Evolutionary conservation across 2,113 vertebrate species (phyloP).

Genomic region (Antennarius striatus): DNA sequence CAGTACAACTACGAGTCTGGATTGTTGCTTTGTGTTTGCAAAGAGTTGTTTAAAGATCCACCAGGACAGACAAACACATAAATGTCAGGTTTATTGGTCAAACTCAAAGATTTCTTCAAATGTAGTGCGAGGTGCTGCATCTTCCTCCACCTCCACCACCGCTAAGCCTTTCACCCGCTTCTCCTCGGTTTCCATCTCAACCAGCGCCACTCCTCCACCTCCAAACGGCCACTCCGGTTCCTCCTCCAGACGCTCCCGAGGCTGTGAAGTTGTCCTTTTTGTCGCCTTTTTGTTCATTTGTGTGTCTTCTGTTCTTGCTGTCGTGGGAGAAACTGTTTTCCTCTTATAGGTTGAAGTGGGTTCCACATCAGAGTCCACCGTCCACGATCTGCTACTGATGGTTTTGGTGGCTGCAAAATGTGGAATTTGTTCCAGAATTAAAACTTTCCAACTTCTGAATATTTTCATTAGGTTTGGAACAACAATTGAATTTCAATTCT

Average conservation of each 20-base stretch:
- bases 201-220: conserved; percentile 39
- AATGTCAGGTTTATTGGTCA: conserved; percentile 45
- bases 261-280: not conserved
- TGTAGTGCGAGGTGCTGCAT: conserved; percentile 21
- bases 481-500: too few relatives aligned
- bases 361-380: conserved; percentile 33
- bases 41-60: conserved; percentile 5
- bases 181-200: conserved; percentile 19
- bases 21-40: too few relatives aligned
- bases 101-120: conserved; percentile 76
- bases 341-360: not conserved
- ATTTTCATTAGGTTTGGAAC: too few relatives aligned
- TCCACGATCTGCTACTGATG: conserved; percentile 67
- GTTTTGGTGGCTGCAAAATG: conserved; percentile 37
- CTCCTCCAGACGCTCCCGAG: not conserved
- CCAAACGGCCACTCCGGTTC: conserved; percentile 24
- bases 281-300: not conserved
- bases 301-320: not conserved
- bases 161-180: conserved; percentile 38
- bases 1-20: too few relatives aligned
- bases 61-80: not conserved
- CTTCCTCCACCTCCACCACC: conserved; percentile 24
- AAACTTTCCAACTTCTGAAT: too few relatives aligned
- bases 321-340: not conserved
- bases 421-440: too few relatives aligned